Evolutionary conservation across 2,113 vertebrate species (phyloP).

Genomic region (Bathybates hornii): DNA sequence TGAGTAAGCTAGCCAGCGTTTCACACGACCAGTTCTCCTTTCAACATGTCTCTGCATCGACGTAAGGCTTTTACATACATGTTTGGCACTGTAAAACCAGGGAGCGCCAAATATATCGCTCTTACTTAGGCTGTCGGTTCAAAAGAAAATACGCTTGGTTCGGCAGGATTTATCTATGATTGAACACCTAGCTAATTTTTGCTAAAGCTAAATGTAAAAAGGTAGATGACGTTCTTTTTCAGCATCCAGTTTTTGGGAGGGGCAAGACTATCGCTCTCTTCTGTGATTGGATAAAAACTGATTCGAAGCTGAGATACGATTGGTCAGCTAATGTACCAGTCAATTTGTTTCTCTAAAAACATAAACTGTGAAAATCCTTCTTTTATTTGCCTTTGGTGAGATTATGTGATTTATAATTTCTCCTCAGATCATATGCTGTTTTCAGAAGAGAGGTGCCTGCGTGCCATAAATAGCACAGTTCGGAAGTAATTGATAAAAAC

Average conservation of each 20-base stretch:
- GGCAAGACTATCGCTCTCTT: not conserved
- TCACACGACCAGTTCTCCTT: constrained; percentile 63
- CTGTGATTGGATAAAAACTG: constrained; percentile 37
- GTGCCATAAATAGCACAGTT: not conserved
- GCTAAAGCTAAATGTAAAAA: constrained; percentile 68
- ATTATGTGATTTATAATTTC: not conserved
- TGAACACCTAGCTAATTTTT: constrained; percentile 41
- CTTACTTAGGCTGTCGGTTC: not conserved
- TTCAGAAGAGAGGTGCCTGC: not conserved
- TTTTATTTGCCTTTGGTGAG: not conserved
- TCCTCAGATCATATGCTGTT: not conserved
- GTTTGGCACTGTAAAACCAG: constrained; percentile 20
- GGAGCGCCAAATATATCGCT: not conserved
- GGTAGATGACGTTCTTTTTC: constrained; percentile 71
- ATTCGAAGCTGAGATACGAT: not conserved
- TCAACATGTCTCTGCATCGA: constrained; percentile 59
- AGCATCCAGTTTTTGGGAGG: constrained; percentile 15
- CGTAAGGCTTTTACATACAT: constrained; percentile 59
- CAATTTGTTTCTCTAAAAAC: not conserved
- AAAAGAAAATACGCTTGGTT: not conserved
- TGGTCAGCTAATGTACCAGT: constrained; percentile 30
- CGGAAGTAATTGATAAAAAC: not conserved
- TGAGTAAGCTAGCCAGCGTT: constrained; percentile 49
- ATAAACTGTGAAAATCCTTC: not conserved
- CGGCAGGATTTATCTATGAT: not conserved